phyloP scores from a whole-genome alignment of 2,888 invertebrate species.

The Drosophila neotestacea region DNA sequence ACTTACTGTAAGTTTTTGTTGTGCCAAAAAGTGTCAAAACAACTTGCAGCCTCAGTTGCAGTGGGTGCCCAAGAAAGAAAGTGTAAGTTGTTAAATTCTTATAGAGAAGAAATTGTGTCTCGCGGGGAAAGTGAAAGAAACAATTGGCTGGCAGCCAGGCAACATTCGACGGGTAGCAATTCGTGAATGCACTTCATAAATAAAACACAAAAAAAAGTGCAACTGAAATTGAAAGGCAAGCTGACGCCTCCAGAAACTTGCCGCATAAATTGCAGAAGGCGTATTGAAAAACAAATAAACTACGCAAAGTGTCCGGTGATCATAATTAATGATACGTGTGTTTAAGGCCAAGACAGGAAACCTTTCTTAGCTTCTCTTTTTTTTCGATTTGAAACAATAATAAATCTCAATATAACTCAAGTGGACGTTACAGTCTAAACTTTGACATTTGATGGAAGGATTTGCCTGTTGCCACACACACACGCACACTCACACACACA shows the following conservation, averaged over 20 bases:
- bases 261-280: slow-evolving; percentile 57
- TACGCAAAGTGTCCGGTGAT: slow-evolving; percentile 44
- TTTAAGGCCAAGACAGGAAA: slow-evolving; percentile 14
- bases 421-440: slow-evolving; percentile 71
- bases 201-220: slow-evolving; percentile 28
- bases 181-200: slow-evolving; percentile 52
- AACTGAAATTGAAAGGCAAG: slow-evolving; percentile 67
- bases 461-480: slow-evolving; percentile 47
- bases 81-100: slow-evolving; percentile 68
- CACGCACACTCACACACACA: slow-evolving; percentile 17
- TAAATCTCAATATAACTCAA: slow-evolving; percentile 79
- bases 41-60: slow-evolving; percentile 59
- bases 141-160: slow-evolving; percentile 50
- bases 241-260: slow-evolving; percentile 55
- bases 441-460: slow-evolving; percentile 76
- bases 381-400: slow-evolving; percentile 41
- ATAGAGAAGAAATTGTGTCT: not conserved
- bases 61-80: slow-evolving; percentile 48
- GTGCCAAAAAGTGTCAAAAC: slow-evolving; percentile 75
- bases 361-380: slow-evolving; percentile 18
- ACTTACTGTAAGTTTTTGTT: slow-evolving; percentile 49
- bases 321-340: slow-evolving; percentile 71
- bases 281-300: slow-evolving; percentile 41
- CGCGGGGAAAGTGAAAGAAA: no score
- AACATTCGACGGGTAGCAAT: not conserved